Percentiles rank a stretch among this genome's conserved stretches.
Conservation (phyloP, 2,888 invertebrate genomes). For the Gibbula magus region DNA sequence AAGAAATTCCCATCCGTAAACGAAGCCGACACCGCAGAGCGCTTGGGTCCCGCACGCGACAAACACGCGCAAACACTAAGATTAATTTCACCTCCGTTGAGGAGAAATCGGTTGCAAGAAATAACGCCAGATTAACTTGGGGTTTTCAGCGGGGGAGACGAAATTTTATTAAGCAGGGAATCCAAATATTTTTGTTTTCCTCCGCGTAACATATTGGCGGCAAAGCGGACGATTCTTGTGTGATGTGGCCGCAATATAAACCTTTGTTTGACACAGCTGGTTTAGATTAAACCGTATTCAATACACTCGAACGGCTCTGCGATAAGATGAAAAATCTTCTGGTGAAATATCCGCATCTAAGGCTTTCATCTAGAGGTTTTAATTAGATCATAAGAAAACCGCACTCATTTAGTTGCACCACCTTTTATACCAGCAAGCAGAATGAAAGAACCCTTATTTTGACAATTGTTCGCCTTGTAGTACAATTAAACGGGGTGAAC, state of each 20-base stretch:
- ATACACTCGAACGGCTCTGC: background rate
- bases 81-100: constrained; percentile 9
- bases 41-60: background rate
- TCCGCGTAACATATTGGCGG: constrained; percentile 10
- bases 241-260: constrained; percentile 9
- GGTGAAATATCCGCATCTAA: background rate
- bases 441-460: constrained; percentile 17
- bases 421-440: background rate
- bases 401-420: background rate
- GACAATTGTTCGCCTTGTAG: constrained; percentile 7
- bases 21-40: background rate
- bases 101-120: background rate
- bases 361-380: constrained; percentile 8
- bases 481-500: constrained; percentile 5
- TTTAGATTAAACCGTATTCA: constrained; percentile 16
- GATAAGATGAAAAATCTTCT: constrained; percentile 17
- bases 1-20: constrained; percentile 18
- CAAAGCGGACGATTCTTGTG: background rate
- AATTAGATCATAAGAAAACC: constrained; percentile 12
- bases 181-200: constrained; percentile 24
- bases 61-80: constrained; percentile 1
- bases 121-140: constrained; percentile 15
- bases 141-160: constrained; percentile 1
- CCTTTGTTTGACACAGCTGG: constrained; percentile 17
- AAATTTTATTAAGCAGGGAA: constrained; percentile 21